Evolutionary conservation across 2,888 invertebrate genomes (phyloP), one percentile per base, ranked within the genome.

Genomic region (Agrotis exclamationis): DNA sequence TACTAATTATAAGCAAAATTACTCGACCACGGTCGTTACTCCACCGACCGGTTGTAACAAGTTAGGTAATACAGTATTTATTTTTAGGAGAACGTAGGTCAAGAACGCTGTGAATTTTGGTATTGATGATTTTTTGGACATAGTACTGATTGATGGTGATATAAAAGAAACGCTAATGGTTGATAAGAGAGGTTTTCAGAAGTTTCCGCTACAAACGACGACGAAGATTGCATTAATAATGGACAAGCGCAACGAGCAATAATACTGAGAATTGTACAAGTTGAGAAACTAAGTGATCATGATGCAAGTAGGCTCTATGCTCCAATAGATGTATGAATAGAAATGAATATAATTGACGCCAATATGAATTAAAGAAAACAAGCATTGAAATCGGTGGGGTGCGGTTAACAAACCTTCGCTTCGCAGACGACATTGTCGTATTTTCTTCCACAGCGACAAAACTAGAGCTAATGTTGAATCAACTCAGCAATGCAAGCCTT

Each of bases 51-150:
- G 85, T 86, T 83, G 84, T 84, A 85, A 85, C 84, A 83, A 83
- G 86, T 89, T 87, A 85, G 86, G 85, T 90, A 92, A 93, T 89
- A 82, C 81, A 53, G 82, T 87, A 83, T 86, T 86, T 88, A 89
- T 89, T 86, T 88, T 83, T 84, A 79, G 83, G 81, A 44, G 66
- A 71, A 72, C 91, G 87, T 91, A 91, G 93, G 93, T 94, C 93
- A 93, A 90, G 91, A 91, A 85, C 91, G 81, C 80, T 78, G 75
- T 68, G 67, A 67, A 74, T 68, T 72, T 73, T 74, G 67, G 45
- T 77, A n/a, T 50, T 48, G 24, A 33, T 22, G n/a, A 54, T 51
- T 1, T 60, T 80, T 65, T 28, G 24, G 65, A 51, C 13, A 62
- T 3, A 47, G 18, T 24, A 60, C 11, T 18, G 14, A 48, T 50